Evolutionary conservation across 2,888 invertebrate species (phyloP).

Genomic region (Endomychus coccineus): DNA sequence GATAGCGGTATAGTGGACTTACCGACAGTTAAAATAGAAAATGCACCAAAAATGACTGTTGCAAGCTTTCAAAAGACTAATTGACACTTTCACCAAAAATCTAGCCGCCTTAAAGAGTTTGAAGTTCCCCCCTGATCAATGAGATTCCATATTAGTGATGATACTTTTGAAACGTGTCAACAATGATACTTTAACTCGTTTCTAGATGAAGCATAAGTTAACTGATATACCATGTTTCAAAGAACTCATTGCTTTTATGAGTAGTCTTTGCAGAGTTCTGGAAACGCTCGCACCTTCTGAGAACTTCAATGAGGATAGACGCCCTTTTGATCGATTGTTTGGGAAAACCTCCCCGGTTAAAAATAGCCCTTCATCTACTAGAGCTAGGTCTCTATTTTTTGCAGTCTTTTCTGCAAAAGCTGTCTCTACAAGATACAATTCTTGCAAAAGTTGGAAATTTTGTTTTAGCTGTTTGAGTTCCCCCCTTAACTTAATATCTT

Average conservation of each 20-base stretch:
- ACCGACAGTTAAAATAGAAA: slow-evolving; percentile 2
- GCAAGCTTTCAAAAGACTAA: slow-evolving; percentile 1
- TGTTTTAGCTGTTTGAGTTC: slow-evolving; percentile 4
- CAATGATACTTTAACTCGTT: slow-evolving; percentile 2
- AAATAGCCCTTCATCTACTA: not conserved
- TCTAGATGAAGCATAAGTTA: not conserved
- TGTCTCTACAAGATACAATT: not conserved
- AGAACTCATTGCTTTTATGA: slow-evolving; percentile 2
- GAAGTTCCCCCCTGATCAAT: slow-evolving; percentile 1
- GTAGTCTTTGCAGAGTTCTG: slow-evolving; percentile 1
- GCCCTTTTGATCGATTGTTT: not conserved
- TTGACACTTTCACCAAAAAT: slow-evolving; percentile 5
- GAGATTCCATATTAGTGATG: slow-evolving; percentile 3
- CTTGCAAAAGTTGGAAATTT: slow-evolving; percentile 2
- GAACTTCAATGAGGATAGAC: not conserved
- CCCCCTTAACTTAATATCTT: slow-evolving; percentile 1
- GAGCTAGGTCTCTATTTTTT: not conserved
- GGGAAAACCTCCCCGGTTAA: not conserved
- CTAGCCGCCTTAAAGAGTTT: slow-evolving; percentile 1
- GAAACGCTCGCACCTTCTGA: slow-evolving; percentile 1
- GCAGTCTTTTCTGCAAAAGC: slow-evolving; percentile 1
- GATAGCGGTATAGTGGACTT: too few species aligned
- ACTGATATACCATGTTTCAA: not conserved
- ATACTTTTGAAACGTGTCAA: slow-evolving; percentile 1
- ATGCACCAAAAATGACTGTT: slow-evolving; percentile 3